These are phyloP conservation scores for Neofelis nebulosa DNA, from an alignment of 2,113 vertebrate species.

Conservation along the genomic window DNA sequence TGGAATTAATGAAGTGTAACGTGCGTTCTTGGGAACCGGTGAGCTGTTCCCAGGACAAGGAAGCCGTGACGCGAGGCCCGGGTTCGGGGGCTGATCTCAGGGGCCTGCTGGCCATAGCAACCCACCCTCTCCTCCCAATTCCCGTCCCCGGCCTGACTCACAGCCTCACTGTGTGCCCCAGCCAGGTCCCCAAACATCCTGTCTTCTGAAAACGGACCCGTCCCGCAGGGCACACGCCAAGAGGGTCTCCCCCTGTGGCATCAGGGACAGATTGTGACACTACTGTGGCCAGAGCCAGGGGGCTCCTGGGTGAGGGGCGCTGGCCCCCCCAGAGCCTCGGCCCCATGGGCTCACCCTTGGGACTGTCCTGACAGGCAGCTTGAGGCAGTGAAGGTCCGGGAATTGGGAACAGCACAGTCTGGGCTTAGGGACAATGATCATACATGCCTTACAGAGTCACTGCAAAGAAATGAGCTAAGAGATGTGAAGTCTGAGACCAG, in stretches of 20 bases:
- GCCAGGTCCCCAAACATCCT: background rate
- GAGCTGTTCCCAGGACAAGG: background rate
- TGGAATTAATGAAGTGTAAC: background rate
- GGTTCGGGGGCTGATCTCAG: background rate
- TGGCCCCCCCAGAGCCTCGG: background rate
- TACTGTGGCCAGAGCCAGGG: background rate
- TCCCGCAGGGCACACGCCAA: background rate
- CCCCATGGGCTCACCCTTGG: background rate
- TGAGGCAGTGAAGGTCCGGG: background rate
- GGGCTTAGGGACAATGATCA: background rate
- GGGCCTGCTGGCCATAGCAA: background rate
- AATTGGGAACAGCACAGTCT: background rate
- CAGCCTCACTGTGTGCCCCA: background rate
- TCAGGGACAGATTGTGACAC: fast-evolving
- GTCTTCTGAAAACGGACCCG: background rate
- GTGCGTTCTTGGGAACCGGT: background rate
- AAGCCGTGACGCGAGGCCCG: background rate
- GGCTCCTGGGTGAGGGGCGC: background rate
- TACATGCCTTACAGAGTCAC: background rate
- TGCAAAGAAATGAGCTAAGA: background rate
- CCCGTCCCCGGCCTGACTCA: background rate
- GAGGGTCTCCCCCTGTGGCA: background rate
- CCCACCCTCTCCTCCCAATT: background rate
- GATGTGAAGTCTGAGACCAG: background rate
- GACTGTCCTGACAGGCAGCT: background rate